These are phyloP conservation scores for Protosalanx chinensis DNA, from an alignment of 2,797 vertebrate genomes.

Conservation along the genomic window DNA sequence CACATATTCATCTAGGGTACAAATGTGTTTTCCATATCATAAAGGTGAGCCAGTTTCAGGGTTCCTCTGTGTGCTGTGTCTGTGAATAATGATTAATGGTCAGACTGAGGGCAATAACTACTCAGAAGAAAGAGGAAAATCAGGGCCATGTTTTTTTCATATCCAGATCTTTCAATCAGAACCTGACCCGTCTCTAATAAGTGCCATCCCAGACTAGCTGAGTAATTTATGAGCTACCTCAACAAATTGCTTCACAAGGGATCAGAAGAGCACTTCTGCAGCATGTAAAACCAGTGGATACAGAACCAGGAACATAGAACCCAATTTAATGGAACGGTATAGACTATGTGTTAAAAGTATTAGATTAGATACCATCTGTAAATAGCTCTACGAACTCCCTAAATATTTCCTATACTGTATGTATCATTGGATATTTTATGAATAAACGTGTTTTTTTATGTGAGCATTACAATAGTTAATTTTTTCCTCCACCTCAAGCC, in stretches of 20 bases:
- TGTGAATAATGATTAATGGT: slow-evolving; percentile 52
- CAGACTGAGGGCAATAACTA: slow-evolving; percentile 47
- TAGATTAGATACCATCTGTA: too few species aligned
- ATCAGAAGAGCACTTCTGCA: slow-evolving; percentile 42
- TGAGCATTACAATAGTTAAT: too few species aligned
- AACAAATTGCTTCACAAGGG: slow-evolving; percentile 73
- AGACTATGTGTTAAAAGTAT: too few species aligned
- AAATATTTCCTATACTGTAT: too few species aligned
- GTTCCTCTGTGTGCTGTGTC: slow-evolving; percentile 19
- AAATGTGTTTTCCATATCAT: too few species aligned
- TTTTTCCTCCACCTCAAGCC: slow-evolving; percentile 39
- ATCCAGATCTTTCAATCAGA: slow-evolving; percentile 67
- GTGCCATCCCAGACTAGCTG: slow-evolving; percentile 52
- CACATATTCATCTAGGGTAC: neutral
- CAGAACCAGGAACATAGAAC: neutral
- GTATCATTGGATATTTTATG: too few species aligned
- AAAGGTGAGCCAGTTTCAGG: neutral
- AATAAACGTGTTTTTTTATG: too few species aligned
- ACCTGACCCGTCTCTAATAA: slow-evolving; percentile 66
- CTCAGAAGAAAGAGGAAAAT: slow-evolving; percentile 54
- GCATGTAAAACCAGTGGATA: slow-evolving; percentile 38
- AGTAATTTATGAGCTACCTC: slow-evolving; percentile 68
- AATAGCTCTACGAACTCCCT: too few species aligned
- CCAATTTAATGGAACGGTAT: too few species aligned
- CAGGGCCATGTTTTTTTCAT: slow-evolving; percentile 59